Percentiles rank a stretch among this genome's conserved stretches.
Evolutionary conservation across 2,888 invertebrate species (phyloP).

Genomic region (Tricholauxania praeusta): DNA sequence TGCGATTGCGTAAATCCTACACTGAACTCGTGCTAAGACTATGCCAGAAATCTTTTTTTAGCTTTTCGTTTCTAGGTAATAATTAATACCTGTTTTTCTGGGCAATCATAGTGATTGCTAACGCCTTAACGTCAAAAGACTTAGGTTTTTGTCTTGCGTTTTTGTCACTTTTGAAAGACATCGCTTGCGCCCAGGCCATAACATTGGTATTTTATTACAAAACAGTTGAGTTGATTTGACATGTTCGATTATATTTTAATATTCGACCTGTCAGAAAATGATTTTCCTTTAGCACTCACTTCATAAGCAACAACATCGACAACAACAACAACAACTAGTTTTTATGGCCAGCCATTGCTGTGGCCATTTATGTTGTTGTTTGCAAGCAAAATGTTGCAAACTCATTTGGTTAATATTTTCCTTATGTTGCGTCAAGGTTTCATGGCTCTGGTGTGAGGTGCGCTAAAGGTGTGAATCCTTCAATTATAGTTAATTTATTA

Average conservation of each 20-base stretch:
- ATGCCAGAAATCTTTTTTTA: neutral
- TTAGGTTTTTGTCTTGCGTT: neutral
- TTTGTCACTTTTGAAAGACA: neutral
- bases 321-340: slow-evolving; percentile 31
- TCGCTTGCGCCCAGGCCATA: neutral
- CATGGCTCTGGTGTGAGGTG: neutral
- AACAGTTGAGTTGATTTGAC: slow-evolving; percentile 33
- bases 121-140: slow-evolving; percentile 18
- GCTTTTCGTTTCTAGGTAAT: neutral
- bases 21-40: neutral
- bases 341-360: slow-evolving; percentile 17
- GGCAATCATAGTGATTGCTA: neutral
- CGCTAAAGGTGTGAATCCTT: slow-evolving; percentile 61
- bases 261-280: slow-evolving; percentile 32
- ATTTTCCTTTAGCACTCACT: slow-evolving; percentile 33
- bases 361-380: slow-evolving; percentile 8
- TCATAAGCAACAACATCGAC: neutral
- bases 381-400: slow-evolving; percentile 22
- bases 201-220: slow-evolving; percentile 21
- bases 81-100: slow-evolving; percentile 8
- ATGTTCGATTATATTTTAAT: slow-evolving; percentile 35
- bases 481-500: slow-evolving; percentile 64
- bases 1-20: neutral
- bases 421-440: neutral
- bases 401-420: slow-evolving; percentile 20